These are phyloP conservation scores for Sialis fuliginosa DNA, from an alignment of 2,888 invertebrate genomes.

Conservation along the genomic window DNA sequence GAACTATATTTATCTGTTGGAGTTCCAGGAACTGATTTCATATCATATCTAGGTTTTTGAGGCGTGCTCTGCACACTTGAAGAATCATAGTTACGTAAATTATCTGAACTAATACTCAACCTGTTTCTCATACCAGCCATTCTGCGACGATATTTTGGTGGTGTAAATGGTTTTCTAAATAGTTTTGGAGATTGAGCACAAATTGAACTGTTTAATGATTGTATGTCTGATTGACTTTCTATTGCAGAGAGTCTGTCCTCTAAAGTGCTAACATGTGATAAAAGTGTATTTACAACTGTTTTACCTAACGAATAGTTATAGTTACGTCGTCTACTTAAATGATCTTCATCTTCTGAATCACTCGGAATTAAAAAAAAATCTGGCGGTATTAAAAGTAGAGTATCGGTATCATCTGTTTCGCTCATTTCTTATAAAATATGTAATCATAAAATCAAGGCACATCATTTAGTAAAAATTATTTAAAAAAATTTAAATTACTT, in stretches of 20 bases:
- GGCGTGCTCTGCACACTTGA: constrained; percentile 22
- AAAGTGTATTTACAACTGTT: constrained; percentile 41
- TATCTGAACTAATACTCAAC: background rate
- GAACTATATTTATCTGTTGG: constrained; percentile 11
- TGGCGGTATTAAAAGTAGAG: constrained; percentile 61
- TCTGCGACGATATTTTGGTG: background rate
- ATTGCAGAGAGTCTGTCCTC: constrained; percentile 30
- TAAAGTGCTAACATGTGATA: constrained; percentile 41
- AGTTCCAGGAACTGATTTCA: constrained; percentile 20
- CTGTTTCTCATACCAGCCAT: background rate
- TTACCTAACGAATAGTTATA: constrained; percentile 15
- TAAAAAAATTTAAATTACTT: too few species aligned
- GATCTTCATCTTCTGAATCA: constrained; percentile 29
- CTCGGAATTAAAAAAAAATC: constrained; percentile 48
- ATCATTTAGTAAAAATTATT: too few species aligned
- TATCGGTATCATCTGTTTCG: constrained; percentile 69
- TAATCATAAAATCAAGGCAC: background rate
- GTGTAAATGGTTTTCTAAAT: background rate
- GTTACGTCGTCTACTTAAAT: constrained; percentile 4
- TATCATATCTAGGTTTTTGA: constrained; percentile 19
- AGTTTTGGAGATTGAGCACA: background rate
- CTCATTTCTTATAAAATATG: constrained; percentile 28
- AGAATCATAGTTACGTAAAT: constrained; percentile 1
- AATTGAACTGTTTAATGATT: background rate
- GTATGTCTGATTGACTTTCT: constrained; percentile 22